Conservation (phyloP, 2,113 vertebrate genomes). For the Bostrychus sinensis region DNA sequence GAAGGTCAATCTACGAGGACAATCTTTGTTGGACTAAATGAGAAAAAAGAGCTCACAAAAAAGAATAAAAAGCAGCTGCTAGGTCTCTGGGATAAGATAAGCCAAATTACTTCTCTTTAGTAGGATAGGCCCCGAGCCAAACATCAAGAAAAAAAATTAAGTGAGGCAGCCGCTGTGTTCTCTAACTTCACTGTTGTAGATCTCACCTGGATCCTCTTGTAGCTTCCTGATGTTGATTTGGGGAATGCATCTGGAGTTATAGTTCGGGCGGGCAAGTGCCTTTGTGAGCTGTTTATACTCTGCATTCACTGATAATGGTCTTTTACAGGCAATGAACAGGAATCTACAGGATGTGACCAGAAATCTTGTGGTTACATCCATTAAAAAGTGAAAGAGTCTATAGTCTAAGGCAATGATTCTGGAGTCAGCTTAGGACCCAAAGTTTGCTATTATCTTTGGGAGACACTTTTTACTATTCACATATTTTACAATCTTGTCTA, state of each 20-base stretch:
- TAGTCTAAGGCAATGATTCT: no score
- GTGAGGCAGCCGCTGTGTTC: conserved; percentile 61
- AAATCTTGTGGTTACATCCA: not conserved
- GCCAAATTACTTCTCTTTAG: conserved; percentile 84
- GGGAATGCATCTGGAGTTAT: conserved; percentile 42
- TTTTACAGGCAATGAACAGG: conserved; percentile 11
- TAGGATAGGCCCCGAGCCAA: conserved; percentile 77
- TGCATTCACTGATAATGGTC: conserved; percentile 51
- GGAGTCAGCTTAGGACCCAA: no score
- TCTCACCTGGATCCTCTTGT: conserved; percentile 71
- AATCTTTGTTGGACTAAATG: conserved; percentile 94
- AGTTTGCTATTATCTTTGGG: no score
- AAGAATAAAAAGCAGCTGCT: conserved; percentile 85
- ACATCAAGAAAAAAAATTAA: conserved; percentile 70
- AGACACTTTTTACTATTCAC: no score
- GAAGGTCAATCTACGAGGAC: conserved; percentile 98
- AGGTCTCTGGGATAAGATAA: conserved; percentile 84
- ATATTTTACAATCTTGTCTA: no score
- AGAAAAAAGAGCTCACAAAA: conserved; percentile 89
- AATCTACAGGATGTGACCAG: not conserved
- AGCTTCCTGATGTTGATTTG: conserved; percentile 66
- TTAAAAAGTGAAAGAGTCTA: no score
- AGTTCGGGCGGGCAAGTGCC: not conserved
- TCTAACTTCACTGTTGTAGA: conserved; percentile 73
- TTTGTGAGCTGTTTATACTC: conserved; percentile 53